Conservation (phyloP, 2,113 vertebrate genomes). For the Potamarius usumacintae region DNA sequence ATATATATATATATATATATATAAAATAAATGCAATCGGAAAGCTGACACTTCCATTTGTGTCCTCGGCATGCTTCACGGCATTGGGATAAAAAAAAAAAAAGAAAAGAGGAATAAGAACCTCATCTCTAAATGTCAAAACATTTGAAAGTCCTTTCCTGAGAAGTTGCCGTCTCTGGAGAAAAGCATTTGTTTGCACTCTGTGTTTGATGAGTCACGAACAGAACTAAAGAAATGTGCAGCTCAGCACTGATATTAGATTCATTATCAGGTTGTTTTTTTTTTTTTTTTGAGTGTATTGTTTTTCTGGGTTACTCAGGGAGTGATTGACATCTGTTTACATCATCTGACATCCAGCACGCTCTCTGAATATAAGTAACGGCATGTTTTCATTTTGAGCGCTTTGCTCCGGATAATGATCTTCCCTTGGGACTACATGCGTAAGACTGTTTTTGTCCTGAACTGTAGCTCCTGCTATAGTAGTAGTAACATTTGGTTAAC, state of each 20-base stretch:
- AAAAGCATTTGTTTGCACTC: not conserved
- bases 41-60: constrained; percentile 23
- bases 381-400: constrained; percentile 26
- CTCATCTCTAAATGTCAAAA: constrained; percentile 27
- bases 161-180: not conserved
- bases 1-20: not conserved
- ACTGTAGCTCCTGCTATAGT: constrained; percentile 37
- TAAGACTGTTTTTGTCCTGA: constrained; percentile 25
- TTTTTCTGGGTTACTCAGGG: constrained; percentile 11
- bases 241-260: constrained; percentile 8
- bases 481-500: constrained; percentile 35
- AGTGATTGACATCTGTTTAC: constrained; percentile 42
- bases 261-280: not conserved
- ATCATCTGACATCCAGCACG: constrained; percentile 35
- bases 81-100: not conserved
- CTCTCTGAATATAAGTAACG: constrained; percentile 39
- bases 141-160: not conserved
- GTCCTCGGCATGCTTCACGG: constrained; percentile 8
- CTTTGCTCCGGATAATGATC: constrained; percentile 45
- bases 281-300: constrained; percentile 11
- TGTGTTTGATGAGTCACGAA: constrained; percentile 18
- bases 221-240: not conserved
- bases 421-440: constrained; percentile 39
- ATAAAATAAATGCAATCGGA: too few relatives aligned
- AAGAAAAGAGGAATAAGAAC: not conserved